Evolutionary conservation across 1,140 invertebrate genomes (phyloP).

Genomic region (Halesus radiatus): DNA sequence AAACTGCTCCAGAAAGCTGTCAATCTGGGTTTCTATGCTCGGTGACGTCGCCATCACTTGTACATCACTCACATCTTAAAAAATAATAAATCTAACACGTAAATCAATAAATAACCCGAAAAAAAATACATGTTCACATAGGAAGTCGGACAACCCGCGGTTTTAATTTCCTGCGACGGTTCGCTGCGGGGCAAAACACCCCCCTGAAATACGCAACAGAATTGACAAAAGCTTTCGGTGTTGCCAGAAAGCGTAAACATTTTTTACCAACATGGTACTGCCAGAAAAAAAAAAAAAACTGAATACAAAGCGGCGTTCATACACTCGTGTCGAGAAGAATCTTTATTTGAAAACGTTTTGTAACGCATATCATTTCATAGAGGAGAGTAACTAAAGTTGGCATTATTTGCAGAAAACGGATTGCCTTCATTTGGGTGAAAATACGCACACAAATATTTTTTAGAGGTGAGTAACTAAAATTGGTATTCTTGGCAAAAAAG

Average conservation of each 20-base stretch:
- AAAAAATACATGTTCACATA: constrained; percentile 16
- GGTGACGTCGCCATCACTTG: constrained; percentile 75
- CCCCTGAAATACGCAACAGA: constrained; percentile 30
- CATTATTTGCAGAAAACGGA: too few relatives aligned
- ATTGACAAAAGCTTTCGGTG: constrained; percentile 34
- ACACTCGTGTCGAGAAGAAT: too few relatives aligned
- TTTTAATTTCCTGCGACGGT: not conserved
- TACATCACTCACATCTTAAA: constrained; percentile 33
- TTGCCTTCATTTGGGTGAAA: too few relatives aligned
- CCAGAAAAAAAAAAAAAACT: too few relatives aligned
- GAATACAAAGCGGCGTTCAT: too few relatives aligned
- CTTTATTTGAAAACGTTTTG: too few relatives aligned
- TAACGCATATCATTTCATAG: too few relatives aligned
- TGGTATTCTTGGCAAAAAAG: too few relatives aligned
- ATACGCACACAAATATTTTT: too few relatives aligned
- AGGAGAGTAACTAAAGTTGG: too few relatives aligned
- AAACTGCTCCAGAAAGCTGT: constrained; percentile 85
- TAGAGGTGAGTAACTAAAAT: too few relatives aligned
- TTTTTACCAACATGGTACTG: not conserved
- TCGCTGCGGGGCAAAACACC: constrained; percentile 23
- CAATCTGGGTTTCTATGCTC: constrained; percentile 84
- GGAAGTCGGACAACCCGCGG: not conserved
- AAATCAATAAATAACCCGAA: constrained; percentile 18
- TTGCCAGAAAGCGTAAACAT: constrained; percentile 5
- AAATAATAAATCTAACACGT: constrained; percentile 16